phyloP scores from a whole-genome alignment of 2,888 invertebrate genomes.

The Lycaena phlaeas region DNA sequence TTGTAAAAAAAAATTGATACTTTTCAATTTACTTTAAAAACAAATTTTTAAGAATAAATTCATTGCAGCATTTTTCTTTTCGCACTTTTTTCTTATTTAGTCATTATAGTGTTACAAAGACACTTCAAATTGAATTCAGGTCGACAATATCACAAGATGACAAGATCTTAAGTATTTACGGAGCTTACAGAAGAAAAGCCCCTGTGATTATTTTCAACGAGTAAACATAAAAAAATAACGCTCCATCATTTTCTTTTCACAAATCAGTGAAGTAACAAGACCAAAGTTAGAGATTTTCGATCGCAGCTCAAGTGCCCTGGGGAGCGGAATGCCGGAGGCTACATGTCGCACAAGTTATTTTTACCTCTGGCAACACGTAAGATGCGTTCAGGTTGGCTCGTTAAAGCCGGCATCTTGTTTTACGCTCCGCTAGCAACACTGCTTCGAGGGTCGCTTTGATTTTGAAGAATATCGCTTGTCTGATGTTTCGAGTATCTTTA shows the following conservation, averaged over 20 bases:
- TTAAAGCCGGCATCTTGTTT: constrained; percentile 47
- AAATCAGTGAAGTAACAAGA: neutral
- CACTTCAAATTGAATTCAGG: no score
- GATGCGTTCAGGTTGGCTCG: constrained; percentile 45
- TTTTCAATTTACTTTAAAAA: no score
- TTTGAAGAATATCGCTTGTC: constrained; percentile 43
- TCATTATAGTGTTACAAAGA: no score
- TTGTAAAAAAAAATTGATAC: no score
- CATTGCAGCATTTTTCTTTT: no score
- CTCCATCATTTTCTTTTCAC: neutral
- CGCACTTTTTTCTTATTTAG: no score
- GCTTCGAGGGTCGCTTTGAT: constrained; percentile 49
- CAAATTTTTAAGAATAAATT: no score
- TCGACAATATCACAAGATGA: no score
- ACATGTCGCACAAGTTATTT: constrained; percentile 32
- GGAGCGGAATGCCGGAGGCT: constrained; percentile 25
- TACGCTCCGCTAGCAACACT: constrained; percentile 37
- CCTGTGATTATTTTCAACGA: neutral
- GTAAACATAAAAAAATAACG: neutral
- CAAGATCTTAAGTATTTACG: no score
- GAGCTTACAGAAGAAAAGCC: no score
- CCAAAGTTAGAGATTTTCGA: constrained; percentile 6
- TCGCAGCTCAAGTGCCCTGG: constrained; percentile 3
- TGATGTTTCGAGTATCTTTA: constrained; percentile 47
- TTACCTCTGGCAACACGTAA: constrained; percentile 35